Conservation (phyloP, 2,797 vertebrate species). For the Spinus pinus region DNA sequence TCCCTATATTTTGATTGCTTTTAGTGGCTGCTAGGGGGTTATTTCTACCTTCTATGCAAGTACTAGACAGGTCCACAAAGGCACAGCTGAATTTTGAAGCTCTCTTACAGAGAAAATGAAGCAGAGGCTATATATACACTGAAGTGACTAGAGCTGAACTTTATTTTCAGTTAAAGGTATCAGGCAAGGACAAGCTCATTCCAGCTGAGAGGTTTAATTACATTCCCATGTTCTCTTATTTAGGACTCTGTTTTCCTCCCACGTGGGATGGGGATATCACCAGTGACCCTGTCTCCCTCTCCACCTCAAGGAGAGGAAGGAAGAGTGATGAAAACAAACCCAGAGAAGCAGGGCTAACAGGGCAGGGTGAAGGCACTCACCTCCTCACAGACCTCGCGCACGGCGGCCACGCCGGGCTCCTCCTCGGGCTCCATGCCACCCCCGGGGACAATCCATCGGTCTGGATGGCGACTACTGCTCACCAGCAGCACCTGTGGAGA, state of each 20-base stretch:
- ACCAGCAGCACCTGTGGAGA: slow-evolving; percentile 90
- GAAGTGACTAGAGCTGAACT: not conserved
- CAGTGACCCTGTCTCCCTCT: not conserved
- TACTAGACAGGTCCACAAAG: not conserved
- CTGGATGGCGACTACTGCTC: slow-evolving; percentile 96
- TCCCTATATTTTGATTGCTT: not conserved
- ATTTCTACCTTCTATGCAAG: not conserved
- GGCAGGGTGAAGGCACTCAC: slow-evolving; percentile 67
- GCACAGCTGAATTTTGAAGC: not conserved
- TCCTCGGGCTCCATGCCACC: slow-evolving; percentile 98
- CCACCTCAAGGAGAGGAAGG: not conserved
- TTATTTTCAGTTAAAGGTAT: not conserved
- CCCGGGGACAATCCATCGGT: slow-evolving; percentile 98
- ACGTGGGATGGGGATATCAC: rapidly evolving
- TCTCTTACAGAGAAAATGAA: not conserved
- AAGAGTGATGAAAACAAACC: rapidly evolving
- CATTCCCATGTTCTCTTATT: not conserved
- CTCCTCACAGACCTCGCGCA: slow-evolving; percentile 97
- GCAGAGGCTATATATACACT: not conserved
- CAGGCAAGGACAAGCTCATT: not conserved
- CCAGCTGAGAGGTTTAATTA: not conserved
- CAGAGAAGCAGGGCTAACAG: rapidly evolving
- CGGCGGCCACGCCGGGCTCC: slow-evolving; percentile 90
- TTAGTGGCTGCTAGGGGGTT: not conserved
- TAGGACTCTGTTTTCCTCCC: not conserved